phyloP scores from a whole-genome alignment of 2,888 invertebrate genomes.

The Mythimna ferrago region DNA sequence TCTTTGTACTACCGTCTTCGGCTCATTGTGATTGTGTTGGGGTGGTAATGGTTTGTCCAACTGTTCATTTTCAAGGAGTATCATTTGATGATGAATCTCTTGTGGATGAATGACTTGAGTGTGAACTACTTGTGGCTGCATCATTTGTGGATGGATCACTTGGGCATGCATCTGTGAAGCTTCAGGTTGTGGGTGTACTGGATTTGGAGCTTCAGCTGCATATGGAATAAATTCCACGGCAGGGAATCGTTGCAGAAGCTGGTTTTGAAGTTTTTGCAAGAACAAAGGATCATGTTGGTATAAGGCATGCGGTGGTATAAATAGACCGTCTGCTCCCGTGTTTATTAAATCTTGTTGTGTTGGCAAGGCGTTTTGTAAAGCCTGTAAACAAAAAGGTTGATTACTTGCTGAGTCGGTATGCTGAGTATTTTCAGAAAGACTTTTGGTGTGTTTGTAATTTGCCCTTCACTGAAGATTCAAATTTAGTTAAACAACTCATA shows the following conservation, averaged over 20 bases:
- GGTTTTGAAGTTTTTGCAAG: conserved; percentile 85
- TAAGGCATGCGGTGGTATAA: conserved; percentile 83
- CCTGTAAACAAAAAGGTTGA: conserved; percentile 40
- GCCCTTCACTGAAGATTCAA: neutral
- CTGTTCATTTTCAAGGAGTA: conserved; percentile 80
- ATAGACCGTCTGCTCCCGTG: conserved; percentile 80
- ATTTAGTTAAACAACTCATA: neutral
- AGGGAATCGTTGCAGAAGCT: conserved; percentile 82
- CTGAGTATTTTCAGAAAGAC: neutral
- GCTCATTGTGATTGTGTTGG: conserved; percentile 71
- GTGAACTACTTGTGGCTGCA: conserved; percentile 57
- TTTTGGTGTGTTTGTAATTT: too few species aligned
- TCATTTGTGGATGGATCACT: conserved; percentile 71
- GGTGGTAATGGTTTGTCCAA: conserved; percentile 69
- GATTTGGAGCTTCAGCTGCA: conserved; percentile 73
- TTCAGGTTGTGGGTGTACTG: conserved; percentile 60
- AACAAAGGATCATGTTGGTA: conserved; percentile 89
- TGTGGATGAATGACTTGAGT: conserved; percentile 62
- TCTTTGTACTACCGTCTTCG: conserved; percentile 83
- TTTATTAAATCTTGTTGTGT: conserved; percentile 80
- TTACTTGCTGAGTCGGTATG: too few species aligned
- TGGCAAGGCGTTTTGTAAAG: conserved; percentile 71
- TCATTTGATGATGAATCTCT: conserved; percentile 67
- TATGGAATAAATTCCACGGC: conserved; percentile 86
- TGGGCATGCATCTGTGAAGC: conserved; percentile 65